A percentile compares a stretch with the other conserved stretches of the same genome.
Conservation (phyloP, 2,888 invertebrate species). For the Cyaniris semiargus region DNA sequence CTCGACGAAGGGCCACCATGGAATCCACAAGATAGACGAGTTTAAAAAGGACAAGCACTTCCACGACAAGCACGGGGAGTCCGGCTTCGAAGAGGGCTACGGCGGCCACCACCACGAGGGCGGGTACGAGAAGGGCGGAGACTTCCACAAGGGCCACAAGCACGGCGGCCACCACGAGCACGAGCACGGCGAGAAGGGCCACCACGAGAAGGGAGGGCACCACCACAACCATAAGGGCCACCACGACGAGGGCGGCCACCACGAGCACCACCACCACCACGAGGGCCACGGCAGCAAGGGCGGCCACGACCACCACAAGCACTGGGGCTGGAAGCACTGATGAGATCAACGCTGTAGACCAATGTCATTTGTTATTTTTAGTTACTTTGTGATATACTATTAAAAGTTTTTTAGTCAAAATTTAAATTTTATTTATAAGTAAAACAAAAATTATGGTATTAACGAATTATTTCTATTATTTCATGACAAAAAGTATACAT, state of each 20-base stretch:
- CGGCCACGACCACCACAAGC: conserved; percentile 87
- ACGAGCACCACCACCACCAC: conserved; percentile 86
- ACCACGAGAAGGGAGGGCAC: conserved; percentile 88
- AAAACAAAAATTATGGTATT: neutral
- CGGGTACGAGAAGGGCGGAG: conserved; percentile 88
- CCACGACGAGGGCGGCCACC: conserved; percentile 86
- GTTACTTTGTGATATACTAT: conserved; percentile 44
- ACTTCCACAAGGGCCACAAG: conserved; percentile 89
- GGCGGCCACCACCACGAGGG: conserved; percentile 88
- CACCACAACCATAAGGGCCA: conserved; percentile 88
- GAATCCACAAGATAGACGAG: conserved; percentile 91
- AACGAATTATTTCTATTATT: neutral
- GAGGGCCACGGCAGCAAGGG: conserved; percentile 88
- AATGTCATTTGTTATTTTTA: conserved; percentile 42
- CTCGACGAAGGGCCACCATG: conserved; percentile 91
- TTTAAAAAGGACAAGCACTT: conserved; percentile 93
- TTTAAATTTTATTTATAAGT: conserved; percentile 9
- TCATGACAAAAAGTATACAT: no score
- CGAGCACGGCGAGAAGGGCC: conserved; percentile 88
- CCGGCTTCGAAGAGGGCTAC: conserved; percentile 89
- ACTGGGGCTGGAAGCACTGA: conserved; percentile 84
- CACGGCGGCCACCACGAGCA: conserved; percentile 87
- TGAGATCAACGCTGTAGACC: conserved; percentile 31
- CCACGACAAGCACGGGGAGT: conserved; percentile 91
- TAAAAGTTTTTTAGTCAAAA: conserved; percentile 32